Base-by-base conservation (phyloP, 2,797 vertebrate species). In the Strix occidentalis region DNA sequence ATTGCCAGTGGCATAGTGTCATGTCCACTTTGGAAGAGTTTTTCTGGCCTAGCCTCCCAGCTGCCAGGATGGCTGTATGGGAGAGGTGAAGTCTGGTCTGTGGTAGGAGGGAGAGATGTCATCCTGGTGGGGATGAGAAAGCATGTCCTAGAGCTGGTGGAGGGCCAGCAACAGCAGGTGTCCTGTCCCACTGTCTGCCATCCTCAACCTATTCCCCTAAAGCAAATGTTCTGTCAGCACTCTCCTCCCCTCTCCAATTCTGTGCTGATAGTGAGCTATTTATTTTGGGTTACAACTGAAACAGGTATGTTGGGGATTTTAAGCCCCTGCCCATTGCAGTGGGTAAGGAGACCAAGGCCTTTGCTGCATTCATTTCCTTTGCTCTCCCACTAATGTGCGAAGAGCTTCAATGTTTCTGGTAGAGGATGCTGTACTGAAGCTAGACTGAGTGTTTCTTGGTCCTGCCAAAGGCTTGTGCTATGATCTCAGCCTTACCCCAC, bases 371-470 rank as follows among this genome's bases (percentile, higher is more conserved):
- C 1, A 6, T 31, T 54, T 83, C 35, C 64, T 63, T 45, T 10
- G 6, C 12, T 82, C 10, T 14, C 13, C 37, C 0, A 0, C 19
- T 56, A 0, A 82, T 1, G 1, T 33, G 26, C 19, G 8, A 26
- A 69, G 11, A 60, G 15, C 20, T 48, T 57, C 31, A 8, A 0
- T 13, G 31, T 51, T 50, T 43, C 17, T 87, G 70, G 11, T 12
- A 26, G 28, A 65, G 66, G 46, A 60, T 79, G 84, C 69, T 60
- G 35, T 14, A 43, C 58, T 1, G 4, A 35, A 61, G 9, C 46
- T 35, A 16, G 6, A 33, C 24, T 7, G 25, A 58, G 16, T 23
- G 6, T 41, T 77, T 70, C 69, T 43, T 4, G 1, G 29, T 46
- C 29, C 53, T 58, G 25, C 39, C 3, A 5, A 35, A 54, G 45